These are phyloP conservation scores for Trisateles emortualis DNA, from an alignment of 2,888 invertebrate genomes.

Conservation along the genomic window DNA sequence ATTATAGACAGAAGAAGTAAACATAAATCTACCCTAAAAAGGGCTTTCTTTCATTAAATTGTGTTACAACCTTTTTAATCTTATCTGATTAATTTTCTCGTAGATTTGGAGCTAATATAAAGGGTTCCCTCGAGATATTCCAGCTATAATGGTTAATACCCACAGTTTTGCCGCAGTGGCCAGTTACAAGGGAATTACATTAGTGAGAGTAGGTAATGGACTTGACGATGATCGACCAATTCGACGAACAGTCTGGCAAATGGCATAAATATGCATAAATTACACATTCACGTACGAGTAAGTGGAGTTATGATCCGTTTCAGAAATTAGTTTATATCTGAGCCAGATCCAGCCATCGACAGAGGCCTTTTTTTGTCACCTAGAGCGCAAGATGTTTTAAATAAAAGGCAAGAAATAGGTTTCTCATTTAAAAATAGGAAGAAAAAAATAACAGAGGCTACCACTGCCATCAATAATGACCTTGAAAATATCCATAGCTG, in stretches of 20 bases:
- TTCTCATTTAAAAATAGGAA: too few relatives aligned
- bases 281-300: not conserved
- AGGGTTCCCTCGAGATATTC: not conserved
- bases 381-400: too few relatives aligned
- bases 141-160: not conserved
- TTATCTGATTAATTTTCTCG: slow-evolving; percentile 2
- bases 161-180: not conserved
- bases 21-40: not conserved
- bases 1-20: not conserved
- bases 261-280: not conserved
- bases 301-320: not conserved
- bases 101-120: not conserved
- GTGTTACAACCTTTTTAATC: not conserved
- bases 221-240: not conserved
- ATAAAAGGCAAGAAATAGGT: too few relatives aligned
- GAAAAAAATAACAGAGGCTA: too few relatives aligned
- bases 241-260: not conserved
- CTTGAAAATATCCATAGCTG: too few relatives aligned
- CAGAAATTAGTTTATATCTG: too few relatives aligned
- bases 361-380: too few relatives aligned
- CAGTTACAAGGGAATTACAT: not conserved
- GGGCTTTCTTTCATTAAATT: not conserved
- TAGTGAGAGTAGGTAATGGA: not conserved
- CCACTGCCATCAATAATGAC: too few relatives aligned
- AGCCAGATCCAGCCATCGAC: too few relatives aligned